Percentiles rank a stretch among this genome's conserved stretches.
Evolutionary conservation across 2,797 vertebrate species (phyloP).

Genomic region (Pteronotus mesoamericanus): DNA sequence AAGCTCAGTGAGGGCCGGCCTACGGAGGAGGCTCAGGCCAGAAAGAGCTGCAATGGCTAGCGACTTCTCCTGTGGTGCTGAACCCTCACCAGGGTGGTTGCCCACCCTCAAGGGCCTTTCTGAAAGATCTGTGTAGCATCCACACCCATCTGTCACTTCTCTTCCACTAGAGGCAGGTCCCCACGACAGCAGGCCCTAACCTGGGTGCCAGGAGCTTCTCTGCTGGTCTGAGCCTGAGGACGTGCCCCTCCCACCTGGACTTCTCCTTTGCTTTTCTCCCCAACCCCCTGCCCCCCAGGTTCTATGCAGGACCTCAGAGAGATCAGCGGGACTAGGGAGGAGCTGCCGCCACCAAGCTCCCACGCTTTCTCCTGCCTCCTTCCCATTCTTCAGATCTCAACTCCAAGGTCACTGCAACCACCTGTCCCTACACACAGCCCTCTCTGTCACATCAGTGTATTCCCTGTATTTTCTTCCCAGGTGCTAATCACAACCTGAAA

Average conservation of each 20-base stretch:
- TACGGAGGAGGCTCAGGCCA: fast-evolving
- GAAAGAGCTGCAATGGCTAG: not conserved
- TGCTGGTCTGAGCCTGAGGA: not conserved
- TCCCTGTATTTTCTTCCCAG: not conserved
- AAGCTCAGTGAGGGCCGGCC: not conserved
- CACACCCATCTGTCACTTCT: not conserved
- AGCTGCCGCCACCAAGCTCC: no score
- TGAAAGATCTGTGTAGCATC: not conserved
- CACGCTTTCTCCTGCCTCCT: not conserved
- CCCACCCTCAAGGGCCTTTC: not conserved
- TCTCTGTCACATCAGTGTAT: not conserved
- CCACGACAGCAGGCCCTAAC: not conserved
- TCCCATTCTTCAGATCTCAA: not conserved
- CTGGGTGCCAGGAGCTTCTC: not conserved
- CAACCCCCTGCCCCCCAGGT: not conserved
- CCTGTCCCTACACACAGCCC: not conserved
- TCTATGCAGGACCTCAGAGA: not conserved
- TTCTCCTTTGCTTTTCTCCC: not conserved
- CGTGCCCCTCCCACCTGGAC: not conserved
- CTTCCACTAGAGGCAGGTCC: not conserved
- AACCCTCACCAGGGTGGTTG: not conserved
- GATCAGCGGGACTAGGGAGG: not conserved
- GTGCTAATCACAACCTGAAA: not conserved
- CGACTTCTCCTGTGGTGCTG: not conserved
- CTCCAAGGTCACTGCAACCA: not conserved